Evolutionary conservation across 2,888 invertebrate genomes (phyloP), one percentile per base, ranked within the genome.

Genomic region (Conchocele bisecta): DNA sequence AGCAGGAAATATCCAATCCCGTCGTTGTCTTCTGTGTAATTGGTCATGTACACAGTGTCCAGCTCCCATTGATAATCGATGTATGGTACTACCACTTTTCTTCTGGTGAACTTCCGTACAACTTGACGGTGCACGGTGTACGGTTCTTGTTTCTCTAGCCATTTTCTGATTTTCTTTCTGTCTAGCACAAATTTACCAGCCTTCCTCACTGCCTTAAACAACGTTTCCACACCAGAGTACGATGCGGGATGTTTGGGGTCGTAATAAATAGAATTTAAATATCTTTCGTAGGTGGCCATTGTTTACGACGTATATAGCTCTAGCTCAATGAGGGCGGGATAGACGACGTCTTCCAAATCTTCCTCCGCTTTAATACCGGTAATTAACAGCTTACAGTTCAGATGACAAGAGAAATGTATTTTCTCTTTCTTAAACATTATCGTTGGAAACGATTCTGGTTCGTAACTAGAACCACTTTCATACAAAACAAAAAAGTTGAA

Each of bases 61-160:
- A 29, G 29, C 15, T 63, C 63, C 53, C 41, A 63, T 31, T 63
- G n/a, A n/a, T n/a, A n/a, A n/a, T n/a, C n/a, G n/a, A n/a, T n/a
- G n/a, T n/a, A n/a, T n/a, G n/a, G n/a, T n/a, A n/a, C n/a, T n/a
- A n/a, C n/a, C n/a, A n/a, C n/a, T n/a, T n/a, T n/a, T n/a, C n/a
- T n/a, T n/a, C 61, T 29, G 5, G 28, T 28, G n/a, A 61, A 61
- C 39, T 48, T 46, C 22, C 61, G 13, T 17, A 39, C 48, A 2
- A 61, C 54, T 13, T 44, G 56, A 35, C 31, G 39, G n/a, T 57
- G 56, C 35, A 69, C 22, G 9, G 50, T 48, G 26, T 39, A 63
- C 4, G 42, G 22, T 31, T 63, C 61, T 31, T 69, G 61, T 42
- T 39, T 66, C 22, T 56, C 7, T 31, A 68, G 29, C 73, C 73